Conservation (phyloP, 2,888 invertebrate species). For the Dexiosoma caninum region DNA sequence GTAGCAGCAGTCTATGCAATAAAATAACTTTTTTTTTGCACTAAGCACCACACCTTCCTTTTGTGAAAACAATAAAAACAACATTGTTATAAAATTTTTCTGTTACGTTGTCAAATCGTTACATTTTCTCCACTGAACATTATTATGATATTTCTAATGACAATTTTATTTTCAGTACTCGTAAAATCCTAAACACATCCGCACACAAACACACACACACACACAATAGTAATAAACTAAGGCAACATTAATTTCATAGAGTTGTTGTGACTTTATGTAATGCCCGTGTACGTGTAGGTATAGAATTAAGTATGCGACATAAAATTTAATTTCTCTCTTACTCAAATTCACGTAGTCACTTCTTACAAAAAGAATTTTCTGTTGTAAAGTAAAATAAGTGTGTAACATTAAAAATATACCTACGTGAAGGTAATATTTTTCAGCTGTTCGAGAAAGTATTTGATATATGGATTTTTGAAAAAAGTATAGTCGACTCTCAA, state of each 20-base stretch:
- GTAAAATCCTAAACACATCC: neutral
- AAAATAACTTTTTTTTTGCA: too few species aligned
- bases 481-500: too few species aligned
- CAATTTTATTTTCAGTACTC: neutral
- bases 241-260: neutral
- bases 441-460: too few species aligned
- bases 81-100: slow-evolving; percentile 21
- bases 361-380: too few species aligned
- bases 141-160: slow-evolving; percentile 18
- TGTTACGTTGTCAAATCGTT: slow-evolving; percentile 14
- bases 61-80: neutral
- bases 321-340: neutral
- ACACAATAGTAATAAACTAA: slow-evolving; percentile 1
- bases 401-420: too few species aligned
- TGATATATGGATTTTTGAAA: too few species aligned
- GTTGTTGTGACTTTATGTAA: neutral
- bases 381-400: neutral
- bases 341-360: slow-evolving; percentile 15
- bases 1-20: too few species aligned
- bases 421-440: too few species aligned
- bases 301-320: neutral
- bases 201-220: neutral
- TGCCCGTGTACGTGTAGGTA: neutral
- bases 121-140: slow-evolving; percentile 29
- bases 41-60: too few species aligned